Evolutionary conservation across 2,888 invertebrate species (phyloP).

Genomic region (Brassicogethes aeneus): DNA sequence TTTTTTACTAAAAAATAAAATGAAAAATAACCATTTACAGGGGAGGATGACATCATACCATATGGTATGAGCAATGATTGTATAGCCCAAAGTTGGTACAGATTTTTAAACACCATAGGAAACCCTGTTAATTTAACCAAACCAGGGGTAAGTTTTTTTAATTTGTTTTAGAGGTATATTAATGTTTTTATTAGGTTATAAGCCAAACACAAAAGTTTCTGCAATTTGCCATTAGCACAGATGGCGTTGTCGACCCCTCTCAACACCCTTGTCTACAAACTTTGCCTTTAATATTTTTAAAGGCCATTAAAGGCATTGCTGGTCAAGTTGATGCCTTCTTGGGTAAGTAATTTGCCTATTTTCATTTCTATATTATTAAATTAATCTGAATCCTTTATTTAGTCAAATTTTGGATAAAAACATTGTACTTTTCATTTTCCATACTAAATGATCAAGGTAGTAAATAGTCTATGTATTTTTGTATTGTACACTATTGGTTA

Average conservation of each 20-base stretch:
- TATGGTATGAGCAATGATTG: slow-evolving; percentile 80
- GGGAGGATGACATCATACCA: slow-evolving; percentile 84
- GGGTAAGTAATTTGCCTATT: slow-evolving; percentile 50
- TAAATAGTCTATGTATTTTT: too few relatives aligned
- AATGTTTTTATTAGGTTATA: slow-evolving; percentile 32
- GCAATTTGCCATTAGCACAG: slow-evolving; percentile 70
- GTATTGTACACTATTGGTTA: too few relatives aligned
- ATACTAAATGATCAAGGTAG: too few relatives aligned
- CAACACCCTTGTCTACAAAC: slow-evolving; percentile 81
- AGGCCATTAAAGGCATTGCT: slow-evolving; percentile 88
- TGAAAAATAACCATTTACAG: slow-evolving; percentile 39
- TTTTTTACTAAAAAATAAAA: background rate
- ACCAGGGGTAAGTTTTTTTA: slow-evolving; percentile 57
- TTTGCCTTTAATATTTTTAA: slow-evolving; percentile 83
- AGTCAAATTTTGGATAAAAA: too few relatives aligned
- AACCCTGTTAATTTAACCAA: slow-evolving; percentile 90
- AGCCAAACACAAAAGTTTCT: slow-evolving; percentile 65
- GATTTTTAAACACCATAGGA: slow-evolving; percentile 87
- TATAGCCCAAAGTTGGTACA: slow-evolving; percentile 92
- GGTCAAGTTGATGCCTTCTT: slow-evolving; percentile 92
- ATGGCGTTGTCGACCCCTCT: slow-evolving; percentile 77
- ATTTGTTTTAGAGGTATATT: slow-evolving; percentile 7
- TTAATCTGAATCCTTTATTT: too few relatives aligned
- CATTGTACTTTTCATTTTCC: too few relatives aligned
- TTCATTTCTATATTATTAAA: too few relatives aligned